Evolutionary conservation across 2,888 invertebrate genomes (phyloP).

Genomic region (Eugnorisma glareosa): DNA sequence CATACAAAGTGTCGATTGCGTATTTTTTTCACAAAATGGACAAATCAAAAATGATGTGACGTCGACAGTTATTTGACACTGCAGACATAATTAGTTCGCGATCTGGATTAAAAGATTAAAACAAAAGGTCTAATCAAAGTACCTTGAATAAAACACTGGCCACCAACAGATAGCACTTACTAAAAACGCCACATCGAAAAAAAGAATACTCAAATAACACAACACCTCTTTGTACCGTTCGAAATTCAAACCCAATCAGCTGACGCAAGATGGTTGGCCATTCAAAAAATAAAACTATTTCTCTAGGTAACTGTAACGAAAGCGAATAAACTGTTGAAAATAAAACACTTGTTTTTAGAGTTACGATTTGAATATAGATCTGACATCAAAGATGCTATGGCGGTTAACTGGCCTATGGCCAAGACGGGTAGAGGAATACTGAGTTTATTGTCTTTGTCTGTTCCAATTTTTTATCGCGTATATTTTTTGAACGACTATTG

Average conservation of each 20-base stretch:
- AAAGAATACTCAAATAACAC: conserved; percentile 25
- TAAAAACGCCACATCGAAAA: background rate
- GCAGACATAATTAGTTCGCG: background rate
- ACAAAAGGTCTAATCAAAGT: background rate
- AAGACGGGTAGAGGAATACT: conserved; percentile 42
- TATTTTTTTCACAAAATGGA: background rate
- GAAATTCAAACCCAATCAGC: conserved; percentile 49
- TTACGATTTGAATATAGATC: conserved; percentile 51
- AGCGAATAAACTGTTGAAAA: conserved; percentile 63
- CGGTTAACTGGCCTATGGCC: conserved; percentile 50
- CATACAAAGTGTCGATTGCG: background rate
- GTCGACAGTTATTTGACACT: background rate
- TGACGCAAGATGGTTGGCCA: conserved; percentile 37
- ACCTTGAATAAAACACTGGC: conserved; percentile 1
- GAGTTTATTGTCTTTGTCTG: conserved; percentile 51
- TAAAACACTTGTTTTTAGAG: conserved; percentile 55
- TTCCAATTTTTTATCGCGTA: conserved; percentile 29
- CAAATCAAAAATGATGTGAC: background rate
- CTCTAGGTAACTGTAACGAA: conserved; percentile 64
- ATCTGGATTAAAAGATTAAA: background rate
- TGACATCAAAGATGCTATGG: conserved; percentile 60
- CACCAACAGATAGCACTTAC: conserved; percentile 7
- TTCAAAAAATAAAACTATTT: conserved; percentile 60
- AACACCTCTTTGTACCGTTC: conserved; percentile 23
- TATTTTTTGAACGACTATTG: conserved; percentile 4